These are phyloP conservation scores for Ypsolopha sequella DNA, from an alignment of 2,888 invertebrate species.

Conservation along the genomic window DNA sequence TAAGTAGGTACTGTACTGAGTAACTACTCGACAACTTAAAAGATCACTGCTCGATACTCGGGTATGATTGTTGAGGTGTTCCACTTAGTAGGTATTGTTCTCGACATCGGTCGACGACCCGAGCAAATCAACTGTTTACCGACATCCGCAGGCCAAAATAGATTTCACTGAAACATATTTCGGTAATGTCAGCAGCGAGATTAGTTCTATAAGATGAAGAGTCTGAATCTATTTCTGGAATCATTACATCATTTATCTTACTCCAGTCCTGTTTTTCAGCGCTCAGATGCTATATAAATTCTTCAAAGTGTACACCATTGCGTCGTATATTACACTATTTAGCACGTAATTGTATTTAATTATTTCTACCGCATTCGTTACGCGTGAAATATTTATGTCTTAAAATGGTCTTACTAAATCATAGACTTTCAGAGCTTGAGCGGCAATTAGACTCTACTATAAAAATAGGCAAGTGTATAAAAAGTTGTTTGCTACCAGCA, in stretches of 20 bases:
- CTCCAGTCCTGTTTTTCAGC: not conserved
- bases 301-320: no score
- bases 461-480: constrained; percentile 13
- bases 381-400: constrained; percentile 1
- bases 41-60: constrained; percentile 27
- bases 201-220: not conserved
- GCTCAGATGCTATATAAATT: not conserved
- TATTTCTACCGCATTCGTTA: not conserved
- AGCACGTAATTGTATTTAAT: no score
- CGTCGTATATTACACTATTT: no score
- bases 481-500: constrained; percentile 22
- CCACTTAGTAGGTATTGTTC: constrained; percentile 48
- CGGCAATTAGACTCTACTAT: constrained; percentile 6
- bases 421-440: constrained; percentile 11
- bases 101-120: constrained; percentile 56
- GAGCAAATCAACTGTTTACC: constrained; percentile 42
- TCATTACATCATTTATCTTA: not conserved
- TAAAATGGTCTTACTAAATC: constrained; percentile 1
- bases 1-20: not conserved
- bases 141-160: constrained; percentile 33
- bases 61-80: constrained; percentile 28
- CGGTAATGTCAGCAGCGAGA: constrained; percentile 9
- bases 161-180: constrained; percentile 19
- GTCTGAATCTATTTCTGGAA: not conserved
- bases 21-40: constrained; percentile 15